Evolutionary conservation across 1,140 invertebrate species (phyloP), one percentile per base, ranked within the genome.

Genomic region (Solen grandis): DNA sequence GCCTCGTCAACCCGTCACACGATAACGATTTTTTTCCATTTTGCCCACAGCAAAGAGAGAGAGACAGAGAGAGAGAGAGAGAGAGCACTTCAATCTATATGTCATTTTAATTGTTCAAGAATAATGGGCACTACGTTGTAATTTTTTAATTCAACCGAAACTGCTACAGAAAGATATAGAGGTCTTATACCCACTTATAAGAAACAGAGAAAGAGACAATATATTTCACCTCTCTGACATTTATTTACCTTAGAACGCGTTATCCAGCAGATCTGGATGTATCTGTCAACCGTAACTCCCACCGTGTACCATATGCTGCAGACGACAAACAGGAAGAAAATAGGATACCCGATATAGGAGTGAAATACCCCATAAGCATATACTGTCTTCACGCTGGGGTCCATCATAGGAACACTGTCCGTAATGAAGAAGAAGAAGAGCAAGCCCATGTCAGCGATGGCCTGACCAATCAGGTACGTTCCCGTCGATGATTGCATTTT

Each of bases 281-380:
- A 89, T n/a, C 88, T 69, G 76, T 89, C 88, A 0, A 87, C 83
- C 0, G 85, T 87, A 19, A 89, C 85, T 10, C 88, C 88, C 0
- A 89, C 87, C 4, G 85, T 89, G 73, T 87, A 83, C 88, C 88
- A 89, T 46, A 89, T 86, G 70, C 87, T 88, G 33, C 74, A 82
- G 19, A 86, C 74, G 1, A 88, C 82, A 2, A 82, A 77, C 27
- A 89, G 69, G 73, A 85, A 88, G 55, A 86, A 84, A 29, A 87
- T 29, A 2, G 88, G 88, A 60, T 84, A 88, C 2, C 88, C 88
- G 31, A 88, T 81, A 78, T 88, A 89, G 22, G 83, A 73, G 66
- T 84, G 86, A 69, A 89, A 87, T 13, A 77, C 72, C 13, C 84
- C 88, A 60, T 85, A 89, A 5, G 66, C 41, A 13, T 72, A 73